These are phyloP conservation scores for Chiloscyllium punctatum DNA, from an alignment of 2,797 vertebrate species.

Conservation along the genomic window DNA sequence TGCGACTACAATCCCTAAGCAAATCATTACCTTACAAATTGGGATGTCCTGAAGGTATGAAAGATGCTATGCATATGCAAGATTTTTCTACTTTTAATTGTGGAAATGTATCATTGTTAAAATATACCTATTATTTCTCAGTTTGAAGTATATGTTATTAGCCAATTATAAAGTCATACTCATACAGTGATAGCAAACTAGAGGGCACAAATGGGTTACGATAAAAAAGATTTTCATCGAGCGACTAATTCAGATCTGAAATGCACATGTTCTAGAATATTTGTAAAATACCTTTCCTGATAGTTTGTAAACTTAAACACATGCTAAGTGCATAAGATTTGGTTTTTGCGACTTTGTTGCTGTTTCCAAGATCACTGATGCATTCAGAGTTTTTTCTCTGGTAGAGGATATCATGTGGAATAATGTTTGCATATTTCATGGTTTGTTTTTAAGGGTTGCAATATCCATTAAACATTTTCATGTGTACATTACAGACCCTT, in stretches of 20 bases:
- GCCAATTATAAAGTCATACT: background rate
- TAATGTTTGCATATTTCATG: background rate
- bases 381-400: background rate
- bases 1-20: background rate
- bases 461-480: slow-evolving; percentile 1
- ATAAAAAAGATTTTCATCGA: no score
- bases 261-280: background rate
- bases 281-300: background rate
- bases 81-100: background rate
- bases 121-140: background rate
- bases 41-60: background rate
- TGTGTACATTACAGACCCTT: background rate
- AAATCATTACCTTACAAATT: background rate
- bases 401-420: background rate
- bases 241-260: no score
- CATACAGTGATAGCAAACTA: no score
- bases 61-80: background rate
- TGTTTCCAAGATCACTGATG: background rate
- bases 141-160: background rate
- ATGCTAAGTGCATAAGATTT: background rate
- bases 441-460: background rate
- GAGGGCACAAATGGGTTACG: no score
- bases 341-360: background rate
- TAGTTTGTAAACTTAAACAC: background rate
- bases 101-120: background rate